Evolutionary conservation across 2,113 vertebrate genomes (phyloP).

Genomic region (Aldabrachelys gigantea): DNA sequence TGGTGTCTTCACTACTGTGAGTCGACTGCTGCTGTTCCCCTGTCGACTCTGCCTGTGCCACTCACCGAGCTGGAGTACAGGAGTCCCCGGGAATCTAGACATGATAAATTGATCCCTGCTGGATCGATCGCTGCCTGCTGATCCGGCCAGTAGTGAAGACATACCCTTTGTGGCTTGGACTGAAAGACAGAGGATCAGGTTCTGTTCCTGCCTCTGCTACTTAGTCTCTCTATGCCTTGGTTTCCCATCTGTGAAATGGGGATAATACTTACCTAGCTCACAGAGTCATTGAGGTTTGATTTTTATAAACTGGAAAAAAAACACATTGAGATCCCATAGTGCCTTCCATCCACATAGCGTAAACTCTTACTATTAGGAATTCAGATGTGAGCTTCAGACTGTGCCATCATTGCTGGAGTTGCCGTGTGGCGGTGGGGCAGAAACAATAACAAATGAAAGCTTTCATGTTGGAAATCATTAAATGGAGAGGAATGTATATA

Average conservation of each 20-base stretch:
- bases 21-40: too few relatives aligned
- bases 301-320: slow-evolving; percentile 66
- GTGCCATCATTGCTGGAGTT: not conserved
- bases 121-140: too few relatives aligned
- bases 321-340: slow-evolving; percentile 62
- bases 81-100: too few relatives aligned
- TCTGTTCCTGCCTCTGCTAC: slow-evolving; percentile 51
- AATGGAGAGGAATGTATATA: not conserved
- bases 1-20: too few relatives aligned
- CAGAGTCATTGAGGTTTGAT: slow-evolving; percentile 18
- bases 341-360: slow-evolving; percentile 46
- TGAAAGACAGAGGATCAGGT: slow-evolving; percentile 52
- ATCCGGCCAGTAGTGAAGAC: too few relatives aligned
- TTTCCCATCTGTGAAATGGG: slow-evolving; percentile 68
- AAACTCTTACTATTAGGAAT: slow-evolving; percentile 65
- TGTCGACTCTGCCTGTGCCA: too few relatives aligned
- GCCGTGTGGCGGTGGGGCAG: slow-evolving; percentile 8
- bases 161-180: slow-evolving; percentile 7
- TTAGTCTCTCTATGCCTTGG: slow-evolving; percentile 25
- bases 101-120: too few relatives aligned
- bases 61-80: too few relatives aligned
- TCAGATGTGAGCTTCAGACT: slow-evolving; percentile 53
- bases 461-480: slow-evolving; percentile 44
- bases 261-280: slow-evolving; percentile 52
- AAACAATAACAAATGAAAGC: slow-evolving; percentile 20